These are phyloP conservation scores for Achatina immaculata DNA, from an alignment of 1,140 invertebrate species.

Conservation along the genomic window DNA sequence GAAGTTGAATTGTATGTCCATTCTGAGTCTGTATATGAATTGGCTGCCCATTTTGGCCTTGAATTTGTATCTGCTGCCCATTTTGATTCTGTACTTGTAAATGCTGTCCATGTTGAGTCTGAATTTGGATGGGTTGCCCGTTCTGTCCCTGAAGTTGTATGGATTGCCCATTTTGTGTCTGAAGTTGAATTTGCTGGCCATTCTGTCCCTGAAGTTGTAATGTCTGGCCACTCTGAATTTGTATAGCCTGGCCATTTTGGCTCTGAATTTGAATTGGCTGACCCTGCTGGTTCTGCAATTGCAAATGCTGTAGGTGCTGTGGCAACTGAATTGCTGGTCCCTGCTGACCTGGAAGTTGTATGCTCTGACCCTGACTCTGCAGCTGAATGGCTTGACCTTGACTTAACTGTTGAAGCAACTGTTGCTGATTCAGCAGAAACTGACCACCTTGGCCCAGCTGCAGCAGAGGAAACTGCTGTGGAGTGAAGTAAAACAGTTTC, in stretches of 20 bases:
- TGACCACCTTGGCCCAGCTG: constrained; percentile 32
- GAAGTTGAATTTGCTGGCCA: constrained; percentile 32
- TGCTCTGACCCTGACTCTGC: constrained; percentile 15
- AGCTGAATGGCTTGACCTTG: constrained; percentile 31
- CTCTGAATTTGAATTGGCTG: constrained; percentile 28
- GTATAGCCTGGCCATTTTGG: constrained; percentile 23
- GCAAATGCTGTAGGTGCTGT: constrained; percentile 8
- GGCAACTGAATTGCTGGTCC: constrained; percentile 32
- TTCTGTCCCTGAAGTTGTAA: constrained; percentile 33
- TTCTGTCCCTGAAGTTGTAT: constrained; percentile 28
- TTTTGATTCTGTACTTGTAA: constrained; percentile 27
- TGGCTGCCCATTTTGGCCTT: constrained; percentile 21
- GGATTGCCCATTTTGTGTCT: constrained; percentile 28
- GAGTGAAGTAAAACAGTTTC: constrained; percentile 2
- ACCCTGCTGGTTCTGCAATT: constrained; percentile 32
- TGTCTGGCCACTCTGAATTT: constrained; percentile 23
- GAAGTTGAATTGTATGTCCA: constrained; percentile 31
- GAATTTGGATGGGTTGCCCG: constrained; percentile 30
- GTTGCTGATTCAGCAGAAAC: constrained; percentile 33
- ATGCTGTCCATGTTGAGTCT: constrained; percentile 26
- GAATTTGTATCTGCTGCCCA: constrained; percentile 34
- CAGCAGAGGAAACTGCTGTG: constrained; percentile 28
- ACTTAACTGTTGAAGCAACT: constrained; percentile 32
- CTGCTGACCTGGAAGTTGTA: constrained; percentile 12
- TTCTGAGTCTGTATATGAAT: constrained; percentile 27